Conservation (phyloP, 2,113 vertebrate genomes). For the Pontoporia blainvillei region DNA sequence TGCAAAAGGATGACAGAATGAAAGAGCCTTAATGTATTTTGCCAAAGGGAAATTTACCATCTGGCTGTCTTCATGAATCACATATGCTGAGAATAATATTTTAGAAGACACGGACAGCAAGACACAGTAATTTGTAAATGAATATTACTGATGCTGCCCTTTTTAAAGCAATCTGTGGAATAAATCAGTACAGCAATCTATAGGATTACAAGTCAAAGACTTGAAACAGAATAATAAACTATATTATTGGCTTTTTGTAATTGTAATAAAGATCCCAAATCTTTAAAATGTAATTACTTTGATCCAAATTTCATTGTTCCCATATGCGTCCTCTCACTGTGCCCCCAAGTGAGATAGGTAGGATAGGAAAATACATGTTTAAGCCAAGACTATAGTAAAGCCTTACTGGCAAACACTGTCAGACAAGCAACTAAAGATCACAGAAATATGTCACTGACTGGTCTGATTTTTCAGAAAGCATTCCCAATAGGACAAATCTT, state of each 20-base stretch:
- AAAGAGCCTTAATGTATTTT: slow-evolving; percentile 68
- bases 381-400: slow-evolving; percentile 38
- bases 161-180: slow-evolving; percentile 64
- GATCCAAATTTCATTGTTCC: slow-evolving; percentile 58
- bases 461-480: not conserved
- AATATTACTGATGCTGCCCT: slow-evolving; percentile 69
- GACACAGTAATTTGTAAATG: slow-evolving; percentile 68
- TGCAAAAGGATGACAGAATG: slow-evolving; percentile 57
- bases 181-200: slow-evolving; percentile 64
- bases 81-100: slow-evolving; percentile 74
- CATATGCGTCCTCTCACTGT: not conserved
- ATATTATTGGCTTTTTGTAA: slow-evolving; percentile 62
- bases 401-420: slow-evolving; percentile 38
- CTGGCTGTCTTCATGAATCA: slow-evolving; percentile 71
- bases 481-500: not conserved
- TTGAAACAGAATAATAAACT: slow-evolving; percentile 70
- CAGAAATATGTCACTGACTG: not conserved
- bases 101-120: slow-evolving; percentile 71
- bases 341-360: not conserved
- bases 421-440: not conserved
- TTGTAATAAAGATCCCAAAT: slow-evolving; percentile 63
- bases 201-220: slow-evolving; percentile 53
- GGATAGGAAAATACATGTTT: slow-evolving; percentile 44
- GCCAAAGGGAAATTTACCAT: slow-evolving; percentile 73
- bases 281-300: slow-evolving; percentile 67